A percentile compares a stretch with the other conserved stretches of the same genome.
Evolutionary conservation across 2,113 vertebrate species (phyloP).

Genomic region (Athene cunicularia): DNA sequence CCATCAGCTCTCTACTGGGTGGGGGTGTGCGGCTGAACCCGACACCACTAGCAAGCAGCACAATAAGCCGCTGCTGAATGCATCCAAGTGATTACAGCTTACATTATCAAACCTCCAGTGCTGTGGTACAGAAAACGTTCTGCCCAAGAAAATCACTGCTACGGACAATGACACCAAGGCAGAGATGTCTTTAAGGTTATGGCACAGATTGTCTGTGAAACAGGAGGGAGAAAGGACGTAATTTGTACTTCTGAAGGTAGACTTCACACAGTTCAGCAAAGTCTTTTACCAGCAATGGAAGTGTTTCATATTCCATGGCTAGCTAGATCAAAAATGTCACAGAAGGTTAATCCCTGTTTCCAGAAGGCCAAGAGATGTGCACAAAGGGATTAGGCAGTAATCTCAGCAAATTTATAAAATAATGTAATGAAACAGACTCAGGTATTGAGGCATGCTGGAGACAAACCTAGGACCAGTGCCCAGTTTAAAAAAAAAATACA

Average conservation of each 20-base stretch:
- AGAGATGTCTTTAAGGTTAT: not conserved
- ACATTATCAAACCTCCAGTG: fast-evolving
- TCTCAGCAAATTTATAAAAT: not conserved
- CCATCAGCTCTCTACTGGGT: not conserved
- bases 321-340: not conserved
- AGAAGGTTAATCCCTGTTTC: not conserved
- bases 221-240: not conserved
- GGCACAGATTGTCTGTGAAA: not conserved
- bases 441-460: not conserved
- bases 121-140: fast-evolving
- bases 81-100: fast-evolving
- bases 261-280: not conserved
- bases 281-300: not conserved
- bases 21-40: fast-evolving
- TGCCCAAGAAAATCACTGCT: not conserved
- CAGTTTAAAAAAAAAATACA: not conserved
- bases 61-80: fast-evolving
- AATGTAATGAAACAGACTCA: not conserved
- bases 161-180: not conserved
- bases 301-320: not conserved
- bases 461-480: not conserved
- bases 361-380: not conserved
- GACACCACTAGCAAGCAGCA: fast-evolving
- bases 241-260: not conserved
- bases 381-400: not conserved